Evolutionary conservation across 2,113 vertebrate species (phyloP).

Genomic region (Catagonus wagneri): DNA sequence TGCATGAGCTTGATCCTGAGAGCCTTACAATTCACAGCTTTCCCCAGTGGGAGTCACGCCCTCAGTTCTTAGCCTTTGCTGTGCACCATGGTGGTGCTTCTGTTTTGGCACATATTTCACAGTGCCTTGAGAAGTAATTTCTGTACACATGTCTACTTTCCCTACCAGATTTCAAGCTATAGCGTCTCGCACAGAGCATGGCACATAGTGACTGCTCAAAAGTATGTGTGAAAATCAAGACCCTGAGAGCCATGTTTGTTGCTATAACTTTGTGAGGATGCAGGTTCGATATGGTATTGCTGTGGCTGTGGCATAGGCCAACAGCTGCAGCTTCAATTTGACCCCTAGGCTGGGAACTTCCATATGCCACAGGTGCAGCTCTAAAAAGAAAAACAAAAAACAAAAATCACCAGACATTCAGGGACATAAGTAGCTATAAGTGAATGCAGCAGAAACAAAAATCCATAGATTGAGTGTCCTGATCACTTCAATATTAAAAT

Average conservation of each 20-base stretch:
- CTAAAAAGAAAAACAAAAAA: not conserved
- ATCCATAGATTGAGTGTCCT: not conserved
- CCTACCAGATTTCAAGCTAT: not conserved
- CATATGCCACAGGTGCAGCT: too few relatives aligned
- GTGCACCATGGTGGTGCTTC: rapidly evolving
- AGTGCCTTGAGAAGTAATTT: not conserved
- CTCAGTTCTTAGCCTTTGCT: not conserved
- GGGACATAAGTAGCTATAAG: not conserved
- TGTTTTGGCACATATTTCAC: not conserved
- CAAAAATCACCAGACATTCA: not conserved
- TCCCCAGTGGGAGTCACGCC: not conserved
- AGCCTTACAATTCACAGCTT: slow-evolving; percentile 16
- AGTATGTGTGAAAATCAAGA: not conserved
- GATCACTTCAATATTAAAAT: not conserved
- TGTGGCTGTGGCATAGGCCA: too few relatives aligned
- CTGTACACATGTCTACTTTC: not conserved
- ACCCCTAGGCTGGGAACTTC: too few relatives aligned
- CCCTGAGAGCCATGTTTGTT: not conserved
- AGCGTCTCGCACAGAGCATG: not conserved
- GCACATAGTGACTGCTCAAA: not conserved
- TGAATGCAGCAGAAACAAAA: not conserved
- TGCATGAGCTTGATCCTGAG: not conserved
- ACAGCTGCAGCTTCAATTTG: too few relatives aligned
- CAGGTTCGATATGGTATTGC: too few relatives aligned
- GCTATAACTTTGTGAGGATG: not conserved